Evolutionary conservation across 2,797 vertebrate genomes (phyloP), one percentile per base, ranked within the genome.

Genomic region (Gymnoscopelus microlampas): DNA sequence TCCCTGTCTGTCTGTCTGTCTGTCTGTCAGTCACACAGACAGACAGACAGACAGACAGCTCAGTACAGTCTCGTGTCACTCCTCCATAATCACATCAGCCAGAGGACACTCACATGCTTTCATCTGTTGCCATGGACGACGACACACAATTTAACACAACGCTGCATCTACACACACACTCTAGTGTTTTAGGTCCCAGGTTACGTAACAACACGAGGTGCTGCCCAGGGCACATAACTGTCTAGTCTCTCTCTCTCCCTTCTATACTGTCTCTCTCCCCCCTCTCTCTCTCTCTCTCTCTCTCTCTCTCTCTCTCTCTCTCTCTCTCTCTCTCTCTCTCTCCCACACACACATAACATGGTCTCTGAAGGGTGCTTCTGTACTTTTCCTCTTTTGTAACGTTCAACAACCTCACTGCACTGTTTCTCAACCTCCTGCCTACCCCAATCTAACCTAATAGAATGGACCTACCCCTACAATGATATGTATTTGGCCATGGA

Each of bases 1-100:
- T 19, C 19, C 19, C 19, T 19, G 19, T 19, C 19, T 19, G 19
- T 19, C 19, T 19, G 19, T 19, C 19, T 19, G 19, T 70, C 70
- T 15, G 73, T 84, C 85, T 87, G 82, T 1, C 19, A 19, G 19
- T n/a, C n/a, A n/a, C n/a, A 19, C 86, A 88, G 88, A 92, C 78
- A 79, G 58, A 67, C 84, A 68, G 19, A 19, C 19, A 19, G 19
- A 19, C 19, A 19, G 19, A 19, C 19, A 19, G 19, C 19, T 19
- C 19, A 19, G 19, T 19, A 19, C 19, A 19, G 19, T 19, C 79
- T 77, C 78, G 79, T 12, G 71, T 48, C 74, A 71, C n/a, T 29
- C 6, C 32, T 13, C 19, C 78, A 85, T 82, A 77, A 89, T 86
- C 83, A 62, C 51, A 80, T 89, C 84, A 82, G 70, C 75, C 75